Conservation (phyloP, 2,113 vertebrate genomes). For the Clinocottus analis region DNA sequence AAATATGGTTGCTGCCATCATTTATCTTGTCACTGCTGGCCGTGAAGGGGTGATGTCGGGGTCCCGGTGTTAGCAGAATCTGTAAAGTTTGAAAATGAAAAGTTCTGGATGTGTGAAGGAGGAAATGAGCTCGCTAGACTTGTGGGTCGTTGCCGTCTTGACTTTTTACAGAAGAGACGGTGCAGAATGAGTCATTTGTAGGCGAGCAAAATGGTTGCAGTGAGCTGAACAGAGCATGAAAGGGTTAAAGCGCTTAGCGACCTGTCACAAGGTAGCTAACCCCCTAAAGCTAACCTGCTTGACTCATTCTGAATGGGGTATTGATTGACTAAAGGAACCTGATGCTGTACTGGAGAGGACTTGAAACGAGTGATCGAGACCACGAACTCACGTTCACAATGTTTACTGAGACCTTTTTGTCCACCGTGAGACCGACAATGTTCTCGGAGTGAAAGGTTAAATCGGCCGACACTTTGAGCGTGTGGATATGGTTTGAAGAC, state of each 20-base stretch:
- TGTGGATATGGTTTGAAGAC: neutral
- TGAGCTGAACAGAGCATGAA: too few relatives aligned
- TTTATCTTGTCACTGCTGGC: neutral
- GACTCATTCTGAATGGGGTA: too few relatives aligned
- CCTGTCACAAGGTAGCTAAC: too few relatives aligned
- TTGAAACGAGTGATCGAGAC: neutral
- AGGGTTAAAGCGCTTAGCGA: too few relatives aligned
- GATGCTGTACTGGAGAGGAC: neutral
- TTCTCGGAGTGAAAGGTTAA: neutral
- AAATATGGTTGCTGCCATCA: neutral
- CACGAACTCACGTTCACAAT: too few relatives aligned
- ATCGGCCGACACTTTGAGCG: neutral
- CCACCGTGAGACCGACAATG: neutral
- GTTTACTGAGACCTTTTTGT: neutral
- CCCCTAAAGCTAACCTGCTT: too few relatives aligned
- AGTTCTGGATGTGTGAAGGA: neutral
- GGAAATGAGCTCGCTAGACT: neutral
- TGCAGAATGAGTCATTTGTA: too few relatives aligned
- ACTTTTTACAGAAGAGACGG: too few relatives aligned
- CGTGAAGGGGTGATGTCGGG: neutral
- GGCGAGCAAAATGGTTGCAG: too few relatives aligned
- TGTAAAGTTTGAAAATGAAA: constrained; percentile 1
- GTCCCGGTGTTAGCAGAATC: neutral
- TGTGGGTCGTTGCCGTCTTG: too few relatives aligned
- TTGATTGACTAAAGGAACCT: too few relatives aligned